Evolutionary conservation across 2,888 invertebrate genomes (phyloP), one percentile per base, ranked within the genome.

Genomic region (Drosophila maculinotata): DNA sequence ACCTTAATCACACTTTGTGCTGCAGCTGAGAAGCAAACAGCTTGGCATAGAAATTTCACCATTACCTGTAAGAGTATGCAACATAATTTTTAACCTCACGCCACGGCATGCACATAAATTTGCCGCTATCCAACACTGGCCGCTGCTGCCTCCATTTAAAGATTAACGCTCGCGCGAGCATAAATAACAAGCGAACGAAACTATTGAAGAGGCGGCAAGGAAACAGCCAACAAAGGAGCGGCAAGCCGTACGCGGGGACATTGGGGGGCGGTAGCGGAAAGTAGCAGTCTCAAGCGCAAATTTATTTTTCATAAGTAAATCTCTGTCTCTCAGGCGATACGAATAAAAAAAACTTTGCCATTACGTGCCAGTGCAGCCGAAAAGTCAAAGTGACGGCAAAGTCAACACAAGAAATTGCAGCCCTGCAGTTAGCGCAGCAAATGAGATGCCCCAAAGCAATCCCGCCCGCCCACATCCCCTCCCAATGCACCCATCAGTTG

Each of bases 291-390:
- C 56, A 53, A 65, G 69, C 56, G 57, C 68, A 76, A 83, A 83
- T 79, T 74, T 83, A 83, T 83, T 69, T 79, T 79, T 83, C 81
- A 79, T 83, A 79, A 79, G 79, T 79, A 79, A 79, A 78, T 78
- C 78, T 66, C 71, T 42, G 69, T 65, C 70, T 44, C 35, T 44
- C 14, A 36, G 42, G 56, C 51, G 41, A 14, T 23, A 15, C 20
- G 38, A 12, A 44, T 20, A 31, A 12, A 30, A 47, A 10, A 26
- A 23, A 74, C 56, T 70, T 78, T 79, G 39, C 66, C 54, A 68
- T 78, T 81, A 77, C 82, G 75, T 81, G 77, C 79, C 58, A 63
- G 52, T 45, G 52, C 73, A 67, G 76, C 56, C 59, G 48, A 73
- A 76, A 76, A 79, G 80, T 66, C 74, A 77, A 83, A 80, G 68